A percentile compares a stretch with the other conserved stretches of the same genome.
Conservation (phyloP, 1,140 invertebrate species). For the Aphelenchoides fujianensis region DNA sequence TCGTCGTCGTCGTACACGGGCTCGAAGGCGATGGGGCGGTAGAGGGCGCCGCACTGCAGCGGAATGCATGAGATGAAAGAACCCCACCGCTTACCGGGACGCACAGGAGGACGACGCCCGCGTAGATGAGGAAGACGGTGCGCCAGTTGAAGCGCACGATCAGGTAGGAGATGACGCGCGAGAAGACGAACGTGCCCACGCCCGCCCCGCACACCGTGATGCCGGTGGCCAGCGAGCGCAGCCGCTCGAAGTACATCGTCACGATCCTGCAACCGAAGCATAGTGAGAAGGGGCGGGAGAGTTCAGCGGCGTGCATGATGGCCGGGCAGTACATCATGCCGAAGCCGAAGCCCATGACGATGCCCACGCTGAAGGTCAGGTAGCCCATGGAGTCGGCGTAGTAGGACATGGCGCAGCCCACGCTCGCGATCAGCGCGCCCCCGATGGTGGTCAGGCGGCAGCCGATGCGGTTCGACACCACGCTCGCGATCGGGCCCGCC, state of each 20-base stretch:
- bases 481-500: slow-evolving; percentile 76
- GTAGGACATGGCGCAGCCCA: slow-evolving; percentile 68
- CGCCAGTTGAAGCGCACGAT: slow-evolving; percentile 66
- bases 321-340: slow-evolving; percentile 86
- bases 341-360: slow-evolving; percentile 75
- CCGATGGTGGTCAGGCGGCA: slow-evolving; percentile 82
- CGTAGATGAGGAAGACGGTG: slow-evolving; percentile 73
- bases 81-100: too few relatives aligned
- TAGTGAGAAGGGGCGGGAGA: too few relatives aligned
- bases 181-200: slow-evolving; percentile 77
- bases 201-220: slow-evolving; percentile 78
- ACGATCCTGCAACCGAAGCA: too few relatives aligned
- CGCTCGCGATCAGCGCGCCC: slow-evolving; percentile 75
- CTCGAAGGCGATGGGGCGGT: slow-evolving; percentile 69
- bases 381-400: slow-evolving; percentile 68
- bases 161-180: slow-evolving; percentile 63
- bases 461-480: slow-evolving; percentile 86
- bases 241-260: slow-evolving; percentile 86
- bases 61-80: too few relatives aligned
- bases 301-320: too few relatives aligned
- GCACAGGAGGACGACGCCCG: slow-evolving; percentile 69
- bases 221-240: slow-evolving; percentile 44
- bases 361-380: slow-evolving; percentile 80
- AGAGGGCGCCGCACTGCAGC: slow-evolving; percentile 79
- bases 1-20: slow-evolving; percentile 67